Evolutionary conservation across 2,113 vertebrate species (phyloP), one percentile per base, ranked within the genome.

Genomic region (Brachyhypopomus occidentalis): DNA sequence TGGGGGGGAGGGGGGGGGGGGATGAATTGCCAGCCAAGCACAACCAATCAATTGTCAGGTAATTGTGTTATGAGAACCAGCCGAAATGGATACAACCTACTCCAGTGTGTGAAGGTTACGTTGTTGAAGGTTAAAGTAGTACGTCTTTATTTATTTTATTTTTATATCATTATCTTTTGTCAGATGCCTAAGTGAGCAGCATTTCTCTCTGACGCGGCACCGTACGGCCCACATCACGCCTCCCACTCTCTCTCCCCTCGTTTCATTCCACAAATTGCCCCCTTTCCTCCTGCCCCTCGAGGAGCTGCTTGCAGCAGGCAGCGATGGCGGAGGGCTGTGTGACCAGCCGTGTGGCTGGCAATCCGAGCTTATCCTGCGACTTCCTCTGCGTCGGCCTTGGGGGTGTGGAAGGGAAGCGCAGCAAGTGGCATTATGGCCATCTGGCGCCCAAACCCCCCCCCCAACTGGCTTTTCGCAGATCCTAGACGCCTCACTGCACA

Each of bases 31-130:
- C 27, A 52, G 77, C 77, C 70, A 48, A 69, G 67, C 82, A 56
- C 82, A 48, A 55, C 66, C 78, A 78, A 84, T 86, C 87, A 76
- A 75, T 85, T 41, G 67, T 56, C 55, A 75, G 77, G 71, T 84
- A 82, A 83, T 82, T 84, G 86, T 79, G 85, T 79, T 84, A 77
- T 81, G 85, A 86, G 80, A 86, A 80, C 80, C 77, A 25, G 77
- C 74, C 4, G 59, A 79, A 77, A 66, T 63, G 38, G 66, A 75
- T 77, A 27, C 77, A 25, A 64, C 77, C 72, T 72, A 60, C 64
- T 72, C 14, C 38, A 34, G 30, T 17, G 23, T 52, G 55, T 84
- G 79, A 83, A 84, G 77, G 74, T 80, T 82, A 84, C 38, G 23
- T 36, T 22, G 41, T 69, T 72, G 72, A 73, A 67, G 25, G 75